Evolutionary conservation across 2,113 vertebrate genomes (phyloP).

Genomic region (Gobiocypris rarus): DNA sequence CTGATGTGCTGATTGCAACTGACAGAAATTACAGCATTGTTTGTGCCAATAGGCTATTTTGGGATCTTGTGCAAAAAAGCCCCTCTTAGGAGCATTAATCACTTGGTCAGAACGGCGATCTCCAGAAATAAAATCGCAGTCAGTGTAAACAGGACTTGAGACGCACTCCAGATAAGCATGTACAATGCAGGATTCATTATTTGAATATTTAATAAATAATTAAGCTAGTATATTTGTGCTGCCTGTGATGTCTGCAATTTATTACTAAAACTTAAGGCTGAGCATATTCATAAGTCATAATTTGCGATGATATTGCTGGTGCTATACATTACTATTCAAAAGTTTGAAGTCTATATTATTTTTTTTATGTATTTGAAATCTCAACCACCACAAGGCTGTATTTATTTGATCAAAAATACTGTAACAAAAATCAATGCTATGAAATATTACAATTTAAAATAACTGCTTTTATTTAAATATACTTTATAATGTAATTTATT

Average conservation of each 20-base stretch:
- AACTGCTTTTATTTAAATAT: too few species aligned
- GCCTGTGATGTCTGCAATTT: background rate
- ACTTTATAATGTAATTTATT: too few species aligned
- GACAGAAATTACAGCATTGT: conserved; percentile 13
- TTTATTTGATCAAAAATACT: too few species aligned
- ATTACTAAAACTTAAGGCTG: background rate
- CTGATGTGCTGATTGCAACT: background rate
- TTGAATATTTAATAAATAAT: background rate
- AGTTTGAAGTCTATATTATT: background rate
- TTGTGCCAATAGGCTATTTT: conserved; percentile 1
- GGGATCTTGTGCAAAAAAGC: background rate
- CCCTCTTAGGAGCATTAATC: background rate
- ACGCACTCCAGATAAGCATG: background rate
- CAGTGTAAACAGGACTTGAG: background rate
- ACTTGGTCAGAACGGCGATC: background rate
- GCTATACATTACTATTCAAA: background rate
- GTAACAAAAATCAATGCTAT: too few species aligned
- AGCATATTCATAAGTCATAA: background rate
- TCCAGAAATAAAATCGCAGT: background rate
- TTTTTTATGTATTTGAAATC: background rate
- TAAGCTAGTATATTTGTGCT: background rate
- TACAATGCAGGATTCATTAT: background rate
- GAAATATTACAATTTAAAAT: too few species aligned
- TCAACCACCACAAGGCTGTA: too few species aligned
- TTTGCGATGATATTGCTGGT: background rate